phyloP scores from a whole-genome alignment of 2,113 vertebrate genomes.

The Donacobius atricapilla region DNA sequence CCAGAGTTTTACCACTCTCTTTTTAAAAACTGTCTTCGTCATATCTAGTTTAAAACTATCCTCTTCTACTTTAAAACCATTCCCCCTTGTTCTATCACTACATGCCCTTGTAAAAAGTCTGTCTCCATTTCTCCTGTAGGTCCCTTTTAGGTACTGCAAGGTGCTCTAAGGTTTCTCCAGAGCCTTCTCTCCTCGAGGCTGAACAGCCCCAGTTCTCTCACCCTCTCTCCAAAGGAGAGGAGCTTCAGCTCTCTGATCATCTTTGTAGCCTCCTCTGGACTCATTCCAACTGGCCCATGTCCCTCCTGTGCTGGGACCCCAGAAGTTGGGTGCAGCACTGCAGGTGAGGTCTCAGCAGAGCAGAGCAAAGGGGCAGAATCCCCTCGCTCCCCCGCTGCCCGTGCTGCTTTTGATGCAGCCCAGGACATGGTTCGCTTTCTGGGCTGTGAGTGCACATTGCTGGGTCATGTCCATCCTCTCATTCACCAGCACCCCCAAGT shows the following conservation, averaged over 20 bases:
- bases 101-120: background rate
- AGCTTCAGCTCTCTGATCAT: background rate
- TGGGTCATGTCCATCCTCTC: background rate
- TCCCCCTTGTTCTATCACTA: background rate
- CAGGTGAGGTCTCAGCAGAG: rapidly evolving
- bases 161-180: background rate
- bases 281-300: background rate
- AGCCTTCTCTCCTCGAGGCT: background rate
- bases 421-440: rapidly evolving
- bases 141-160: background rate
- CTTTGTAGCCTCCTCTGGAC: background rate
- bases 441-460: rapidly evolving
- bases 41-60: background rate
- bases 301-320: background rate
- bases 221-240: background rate
- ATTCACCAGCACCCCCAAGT: rapidly evolving
- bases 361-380: background rate
- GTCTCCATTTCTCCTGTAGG: background rate
- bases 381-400: background rate
- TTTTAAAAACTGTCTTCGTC: background rate
- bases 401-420: rapidly evolving
- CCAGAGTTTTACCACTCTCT: rapidly evolving
- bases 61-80: background rate
- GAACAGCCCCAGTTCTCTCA: background rate
- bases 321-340: rapidly evolving